These are phyloP conservation scores for Hylaeus volcanicus DNA, from an alignment of 1,140 invertebrate species.

Conservation along the genomic window DNA sequence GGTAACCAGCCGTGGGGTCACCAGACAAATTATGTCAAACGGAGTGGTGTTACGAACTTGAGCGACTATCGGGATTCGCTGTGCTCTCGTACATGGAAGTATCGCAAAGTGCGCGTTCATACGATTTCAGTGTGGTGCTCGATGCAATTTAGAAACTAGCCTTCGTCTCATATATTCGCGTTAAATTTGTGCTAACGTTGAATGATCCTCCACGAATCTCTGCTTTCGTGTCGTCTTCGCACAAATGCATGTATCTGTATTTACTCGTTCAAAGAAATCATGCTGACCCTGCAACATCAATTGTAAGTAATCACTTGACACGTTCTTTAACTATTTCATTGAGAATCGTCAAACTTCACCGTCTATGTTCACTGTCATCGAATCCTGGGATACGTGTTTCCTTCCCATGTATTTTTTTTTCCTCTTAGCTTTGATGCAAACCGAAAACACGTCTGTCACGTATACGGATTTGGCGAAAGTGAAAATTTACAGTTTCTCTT, in stretches of 20 bases:
- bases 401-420: background rate
- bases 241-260: conserved; percentile 61
- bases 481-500: background rate
- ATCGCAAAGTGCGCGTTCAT: conserved; percentile 32
- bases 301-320: conserved; percentile 58
- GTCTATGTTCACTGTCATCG: conserved; percentile 4
- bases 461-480: conserved; percentile 9
- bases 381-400: background rate
- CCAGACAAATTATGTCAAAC: conserved; percentile 74
- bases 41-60: conserved; percentile 54
- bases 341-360: background rate
- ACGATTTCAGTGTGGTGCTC: conserved; percentile 23
- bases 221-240: conserved; percentile 42
- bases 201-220: conserved; percentile 33
- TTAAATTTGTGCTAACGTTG: conserved; percentile 37
- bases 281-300: conserved; percentile 65
- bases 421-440: background rate
- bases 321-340: background rate
- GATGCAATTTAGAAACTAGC: conserved; percentile 10
- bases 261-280: conserved; percentile 46
- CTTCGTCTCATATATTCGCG: background rate
- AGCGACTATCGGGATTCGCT: conserved; percentile 39
- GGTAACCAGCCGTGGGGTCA: conserved; percentile 65
- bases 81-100: conserved; percentile 29
- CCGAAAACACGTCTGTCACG: background rate